phyloP scores from a whole-genome alignment of 1,140 invertebrate species.

The Euwallacea fornicatus region DNA sequence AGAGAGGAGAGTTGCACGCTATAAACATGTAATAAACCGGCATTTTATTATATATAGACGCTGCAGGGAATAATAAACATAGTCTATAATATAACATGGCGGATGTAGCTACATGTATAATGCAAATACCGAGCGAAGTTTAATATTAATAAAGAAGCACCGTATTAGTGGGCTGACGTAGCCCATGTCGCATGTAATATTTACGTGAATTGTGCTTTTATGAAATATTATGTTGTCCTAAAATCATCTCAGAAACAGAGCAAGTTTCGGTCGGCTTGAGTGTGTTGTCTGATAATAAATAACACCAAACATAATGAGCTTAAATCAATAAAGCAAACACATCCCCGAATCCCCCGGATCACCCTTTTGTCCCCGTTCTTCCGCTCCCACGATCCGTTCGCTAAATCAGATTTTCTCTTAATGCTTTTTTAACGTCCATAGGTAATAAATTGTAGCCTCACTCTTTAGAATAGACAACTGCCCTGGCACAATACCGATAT shows the following conservation, averaged over 20 bases:
- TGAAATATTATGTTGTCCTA: slow-evolving; percentile 25
- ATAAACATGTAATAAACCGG: slow-evolving; percentile 39
- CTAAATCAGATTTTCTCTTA: slow-evolving; percentile 37
- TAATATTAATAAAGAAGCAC: slow-evolving; percentile 42
- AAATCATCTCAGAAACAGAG: not conserved
- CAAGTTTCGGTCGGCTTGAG: too few relatives aligned
- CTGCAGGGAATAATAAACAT: slow-evolving; percentile 41
- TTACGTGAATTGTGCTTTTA: slow-evolving; percentile 39
- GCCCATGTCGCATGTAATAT: slow-evolving; percentile 32
- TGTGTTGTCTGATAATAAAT: not conserved
- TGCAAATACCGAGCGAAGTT: slow-evolving; percentile 40
- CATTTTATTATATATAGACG: slow-evolving; percentile 40
- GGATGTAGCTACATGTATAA: slow-evolving; percentile 39
- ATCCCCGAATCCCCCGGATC: slow-evolving; percentile 9
- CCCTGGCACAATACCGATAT: slow-evolving; percentile 32
- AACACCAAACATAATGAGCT: not conserved
- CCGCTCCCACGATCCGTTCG: slow-evolving; percentile 33
- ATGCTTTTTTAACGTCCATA: slow-evolving; percentile 40
- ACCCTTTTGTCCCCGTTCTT: slow-evolving; percentile 16
- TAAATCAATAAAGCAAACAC: slow-evolving; percentile 25
- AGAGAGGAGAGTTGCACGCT: slow-evolving; percentile 5
- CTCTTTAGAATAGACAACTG: slow-evolving; percentile 33
- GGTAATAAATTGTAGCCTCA: slow-evolving; percentile 39
- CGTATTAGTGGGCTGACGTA: slow-evolving; percentile 39
- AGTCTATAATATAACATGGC: slow-evolving; percentile 37